These are phyloP conservation scores for Leptosomus discolor DNA, from an alignment of 2,113 vertebrate species.

Conservation along the genomic window DNA sequence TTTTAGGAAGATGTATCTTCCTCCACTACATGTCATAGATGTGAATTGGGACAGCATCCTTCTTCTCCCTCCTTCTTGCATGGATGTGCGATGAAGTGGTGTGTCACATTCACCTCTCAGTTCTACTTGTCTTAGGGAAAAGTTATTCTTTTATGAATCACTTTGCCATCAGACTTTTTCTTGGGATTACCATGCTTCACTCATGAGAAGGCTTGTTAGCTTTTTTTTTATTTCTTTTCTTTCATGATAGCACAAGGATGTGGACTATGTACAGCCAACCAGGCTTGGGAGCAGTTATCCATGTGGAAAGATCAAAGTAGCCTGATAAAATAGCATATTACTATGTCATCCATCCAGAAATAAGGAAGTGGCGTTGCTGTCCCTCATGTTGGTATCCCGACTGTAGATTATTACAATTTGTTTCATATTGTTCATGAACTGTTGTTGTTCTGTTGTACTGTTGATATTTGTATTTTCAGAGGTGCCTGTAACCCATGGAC, in stretches of 20 bases:
- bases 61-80: neutral
- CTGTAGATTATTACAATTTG: neutral
- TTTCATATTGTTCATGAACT: neutral
- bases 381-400: neutral
- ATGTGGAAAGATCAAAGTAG: neutral
- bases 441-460: neutral
- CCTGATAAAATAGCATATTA: neutral
- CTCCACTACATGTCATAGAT: neutral
- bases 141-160: neutral
- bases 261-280: neutral
- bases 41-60: neutral
- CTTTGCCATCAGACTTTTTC: neutral
- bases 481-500: neutral
- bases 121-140: neutral
- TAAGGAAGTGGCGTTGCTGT: neutral
- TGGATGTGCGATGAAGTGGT: rapidly evolving
- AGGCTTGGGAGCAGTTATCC: neutral
- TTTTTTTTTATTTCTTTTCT: neutral
- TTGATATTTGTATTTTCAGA: neutral
- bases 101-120: neutral
- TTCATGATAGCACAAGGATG: neutral
- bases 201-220: neutral
- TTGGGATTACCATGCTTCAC: neutral
- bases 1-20: neutral
- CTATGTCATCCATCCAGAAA: neutral